Percentiles rank a stretch among this genome's conserved stretches.
Conservation (phyloP, 2,888 invertebrate species). For the Odontocerum albicorne region DNA sequence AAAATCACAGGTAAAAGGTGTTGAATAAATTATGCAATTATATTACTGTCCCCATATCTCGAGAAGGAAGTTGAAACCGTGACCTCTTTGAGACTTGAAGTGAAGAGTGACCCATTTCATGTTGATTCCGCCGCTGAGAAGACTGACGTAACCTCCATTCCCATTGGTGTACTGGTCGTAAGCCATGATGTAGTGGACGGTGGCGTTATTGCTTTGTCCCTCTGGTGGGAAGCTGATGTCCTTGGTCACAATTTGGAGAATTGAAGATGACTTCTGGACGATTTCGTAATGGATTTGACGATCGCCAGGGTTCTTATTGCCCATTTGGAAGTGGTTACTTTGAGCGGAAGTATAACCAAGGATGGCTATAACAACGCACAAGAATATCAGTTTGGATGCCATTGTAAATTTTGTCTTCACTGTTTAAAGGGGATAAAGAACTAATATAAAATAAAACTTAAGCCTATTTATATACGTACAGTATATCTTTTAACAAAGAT, state of each 20-base stretch:
- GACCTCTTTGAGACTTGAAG: conserved; percentile 49
- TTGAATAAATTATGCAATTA: no score
- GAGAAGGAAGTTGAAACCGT: conserved; percentile 49
- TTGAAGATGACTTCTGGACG: conserved; percentile 40
- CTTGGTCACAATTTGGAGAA: conserved; percentile 39
- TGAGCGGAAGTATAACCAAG: conserved; percentile 28
- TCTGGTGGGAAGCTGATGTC: conserved; percentile 38
- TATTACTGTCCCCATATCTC: conserved; percentile 44
- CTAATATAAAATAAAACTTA: no score
- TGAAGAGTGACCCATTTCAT: conserved; percentile 42
- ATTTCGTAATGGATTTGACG: conserved; percentile 37
- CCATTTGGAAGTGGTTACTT: conserved; percentile 38
- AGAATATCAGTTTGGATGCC: conserved; percentile 8
- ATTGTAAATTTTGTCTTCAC: conserved; percentile 1
- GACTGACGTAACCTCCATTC: conserved; percentile 47
- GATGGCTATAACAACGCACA: conserved; percentile 31
- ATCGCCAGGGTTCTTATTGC: conserved; percentile 37
- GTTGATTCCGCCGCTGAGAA: conserved; percentile 48
- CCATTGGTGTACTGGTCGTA: conserved; percentile 48
- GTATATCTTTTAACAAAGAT: no score
- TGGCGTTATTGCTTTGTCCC: conserved; percentile 31
- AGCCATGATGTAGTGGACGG: conserved; percentile 45
- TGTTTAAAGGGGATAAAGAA: neutral
- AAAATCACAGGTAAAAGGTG: no score
- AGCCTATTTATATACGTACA: no score